Conservation (phyloP, 2,113 vertebrate genomes). For the Butorides virescens region DNA sequence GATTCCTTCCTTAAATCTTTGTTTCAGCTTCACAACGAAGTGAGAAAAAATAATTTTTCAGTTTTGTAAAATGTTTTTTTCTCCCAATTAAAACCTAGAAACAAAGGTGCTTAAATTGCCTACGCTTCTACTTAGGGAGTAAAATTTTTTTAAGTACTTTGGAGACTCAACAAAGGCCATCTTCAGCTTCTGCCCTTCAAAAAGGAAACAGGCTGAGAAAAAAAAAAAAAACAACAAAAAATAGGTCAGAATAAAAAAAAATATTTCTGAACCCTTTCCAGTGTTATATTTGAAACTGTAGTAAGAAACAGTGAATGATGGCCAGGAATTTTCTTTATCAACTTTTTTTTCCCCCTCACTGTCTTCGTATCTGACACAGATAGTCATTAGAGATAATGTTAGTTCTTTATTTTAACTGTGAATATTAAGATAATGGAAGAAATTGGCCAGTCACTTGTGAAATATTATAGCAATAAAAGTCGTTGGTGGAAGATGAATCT, state of each 20-base stretch:
- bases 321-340: slow-evolving; percentile 38
- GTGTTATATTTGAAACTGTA: background rate
- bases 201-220: background rate
- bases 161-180: background rate
- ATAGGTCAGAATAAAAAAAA: background rate
- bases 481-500: slow-evolving; percentile 58
- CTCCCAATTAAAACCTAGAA: background rate
- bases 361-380: slow-evolving; percentile 41
- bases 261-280: background rate
- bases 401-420: slow-evolving; percentile 42
- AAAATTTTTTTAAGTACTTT: background rate
- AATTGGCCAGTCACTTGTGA: slow-evolving; percentile 69
- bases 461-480: slow-evolving; percentile 71
- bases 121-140: background rate
- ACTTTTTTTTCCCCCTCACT: background rate
- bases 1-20: background rate
- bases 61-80: background rate
- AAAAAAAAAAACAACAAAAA: background rate
- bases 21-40: background rate
- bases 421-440: slow-evolving; percentile 69
- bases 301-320: slow-evolving; percentile 24
- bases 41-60: background rate
- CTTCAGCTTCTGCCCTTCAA: background rate
- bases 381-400: slow-evolving; percentile 48
- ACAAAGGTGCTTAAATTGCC: background rate